Percentiles rank a stretch among this genome's conserved stretches.
Evolutionary conservation across 2,888 invertebrate species (phyloP).

Genomic region (Leptinotarsa juncta): DNA sequence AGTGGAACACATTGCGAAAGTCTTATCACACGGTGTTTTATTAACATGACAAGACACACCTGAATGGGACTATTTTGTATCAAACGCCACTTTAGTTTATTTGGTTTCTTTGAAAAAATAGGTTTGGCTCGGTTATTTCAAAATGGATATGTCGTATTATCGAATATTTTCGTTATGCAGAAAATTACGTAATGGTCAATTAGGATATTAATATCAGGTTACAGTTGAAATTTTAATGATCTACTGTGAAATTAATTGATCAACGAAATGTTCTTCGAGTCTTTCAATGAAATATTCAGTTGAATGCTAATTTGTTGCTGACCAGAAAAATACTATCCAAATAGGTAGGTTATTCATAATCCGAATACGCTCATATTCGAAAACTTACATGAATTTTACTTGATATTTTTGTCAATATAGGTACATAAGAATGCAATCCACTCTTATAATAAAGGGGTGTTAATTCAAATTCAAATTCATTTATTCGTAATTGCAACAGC

Average conservation of each 20-base stretch:
- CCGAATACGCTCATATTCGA: no score
- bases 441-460: no score
- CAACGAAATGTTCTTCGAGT: background rate
- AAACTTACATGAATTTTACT: no score
- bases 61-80: conserved; percentile 24
- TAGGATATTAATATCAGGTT: background rate
- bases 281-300: no score
- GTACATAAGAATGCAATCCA: no score
- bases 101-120: conserved; percentile 25
- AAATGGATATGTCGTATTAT: conserved; percentile 14
- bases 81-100: conserved; percentile 4
- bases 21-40: conserved; percentile 34
- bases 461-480: no score
- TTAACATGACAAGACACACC: conserved; percentile 43
- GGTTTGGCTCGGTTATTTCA: conserved; percentile 25
- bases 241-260: background rate
- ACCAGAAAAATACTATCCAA: no score
- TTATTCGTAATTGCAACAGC: no score
- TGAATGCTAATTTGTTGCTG: no score
- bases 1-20: conserved; percentile 47
- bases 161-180: background rate
- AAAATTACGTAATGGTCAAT: conserved; percentile 20
- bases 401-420: no score
- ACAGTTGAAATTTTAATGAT: background rate
- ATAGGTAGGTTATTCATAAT: no score